phyloP scores from a whole-genome alignment of 2,113 vertebrate species.

The Tapirus terrestris region DNA sequence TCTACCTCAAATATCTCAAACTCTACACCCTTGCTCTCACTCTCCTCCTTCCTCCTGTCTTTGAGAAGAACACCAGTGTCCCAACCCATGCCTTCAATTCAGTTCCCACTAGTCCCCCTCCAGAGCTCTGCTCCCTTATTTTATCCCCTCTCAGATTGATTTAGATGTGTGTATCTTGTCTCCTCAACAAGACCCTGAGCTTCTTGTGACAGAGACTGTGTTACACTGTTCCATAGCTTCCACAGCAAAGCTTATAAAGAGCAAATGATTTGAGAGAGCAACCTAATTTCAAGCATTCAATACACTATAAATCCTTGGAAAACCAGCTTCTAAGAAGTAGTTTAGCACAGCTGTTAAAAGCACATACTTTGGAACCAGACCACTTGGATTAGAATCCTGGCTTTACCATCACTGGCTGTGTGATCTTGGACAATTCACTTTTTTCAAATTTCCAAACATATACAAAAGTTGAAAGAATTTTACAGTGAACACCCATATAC shows the following conservation, averaged over 20 bases:
- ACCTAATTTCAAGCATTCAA: not conserved
- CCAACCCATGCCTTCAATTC: not conserved
- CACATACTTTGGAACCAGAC: not conserved
- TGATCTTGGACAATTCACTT: not conserved
- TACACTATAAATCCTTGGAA: not conserved
- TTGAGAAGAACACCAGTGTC: not conserved
- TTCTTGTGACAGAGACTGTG: not conserved
- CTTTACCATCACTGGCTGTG: not conserved
- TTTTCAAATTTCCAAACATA: not conserved
- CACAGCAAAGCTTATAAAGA: not conserved
- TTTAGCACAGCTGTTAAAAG: not conserved
- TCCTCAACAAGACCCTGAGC: not conserved
- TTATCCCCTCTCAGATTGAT: not conserved
- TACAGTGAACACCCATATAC: not conserved
- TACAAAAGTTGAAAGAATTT: conserved; percentile 32
- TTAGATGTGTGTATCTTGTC: not conserved
- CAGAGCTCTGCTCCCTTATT: not conserved
- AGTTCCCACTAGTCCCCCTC: not conserved
- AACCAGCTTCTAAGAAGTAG: not conserved
- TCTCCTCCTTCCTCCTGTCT: not conserved
- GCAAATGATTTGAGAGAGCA: not conserved
- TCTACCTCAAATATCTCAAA: conserved; percentile 9
- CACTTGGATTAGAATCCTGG: not conserved
- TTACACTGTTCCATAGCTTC: not conserved
- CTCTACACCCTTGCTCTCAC: not conserved